Conservation (phyloP, 2,113 vertebrate genomes). For the Callospermophilus lateralis region DNA sequence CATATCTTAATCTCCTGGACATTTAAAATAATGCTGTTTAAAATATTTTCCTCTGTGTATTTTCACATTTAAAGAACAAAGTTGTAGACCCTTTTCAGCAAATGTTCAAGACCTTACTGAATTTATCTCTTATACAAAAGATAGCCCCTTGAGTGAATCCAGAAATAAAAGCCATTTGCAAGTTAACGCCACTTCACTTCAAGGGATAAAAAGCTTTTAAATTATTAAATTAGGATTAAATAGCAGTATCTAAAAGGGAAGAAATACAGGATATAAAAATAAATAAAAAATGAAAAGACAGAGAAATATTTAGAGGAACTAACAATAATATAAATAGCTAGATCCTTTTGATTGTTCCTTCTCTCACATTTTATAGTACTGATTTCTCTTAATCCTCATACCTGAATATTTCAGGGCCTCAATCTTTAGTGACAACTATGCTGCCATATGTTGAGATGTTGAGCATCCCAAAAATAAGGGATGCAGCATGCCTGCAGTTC, state of each 20-base stretch:
- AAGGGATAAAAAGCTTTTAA: background rate
- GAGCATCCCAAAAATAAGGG: background rate
- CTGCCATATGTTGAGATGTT: background rate
- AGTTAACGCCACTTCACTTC: background rate
- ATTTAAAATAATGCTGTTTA: background rate
- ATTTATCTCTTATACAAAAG: background rate
- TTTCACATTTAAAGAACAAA: background rate
- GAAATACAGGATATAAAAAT: background rate
- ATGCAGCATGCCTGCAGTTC: background rate
- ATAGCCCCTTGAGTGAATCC: background rate
- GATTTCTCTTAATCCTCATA: background rate
- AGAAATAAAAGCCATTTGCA: background rate
- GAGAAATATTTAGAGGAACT: background rate
- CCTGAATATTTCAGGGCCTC: background rate
- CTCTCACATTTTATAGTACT: background rate
- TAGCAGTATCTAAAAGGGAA: background rate
- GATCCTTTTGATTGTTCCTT: background rate
- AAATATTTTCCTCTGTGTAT: background rate
- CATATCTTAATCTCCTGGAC: background rate
- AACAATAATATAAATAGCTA: constrained; percentile 10
- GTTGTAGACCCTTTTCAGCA: background rate
- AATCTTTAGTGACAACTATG: background rate
- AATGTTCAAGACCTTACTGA: background rate
- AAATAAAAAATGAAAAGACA: background rate
- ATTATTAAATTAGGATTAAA: background rate